Conservation (phyloP, 2,797 vertebrate genomes). For the Furcifer pardalis region DNA sequence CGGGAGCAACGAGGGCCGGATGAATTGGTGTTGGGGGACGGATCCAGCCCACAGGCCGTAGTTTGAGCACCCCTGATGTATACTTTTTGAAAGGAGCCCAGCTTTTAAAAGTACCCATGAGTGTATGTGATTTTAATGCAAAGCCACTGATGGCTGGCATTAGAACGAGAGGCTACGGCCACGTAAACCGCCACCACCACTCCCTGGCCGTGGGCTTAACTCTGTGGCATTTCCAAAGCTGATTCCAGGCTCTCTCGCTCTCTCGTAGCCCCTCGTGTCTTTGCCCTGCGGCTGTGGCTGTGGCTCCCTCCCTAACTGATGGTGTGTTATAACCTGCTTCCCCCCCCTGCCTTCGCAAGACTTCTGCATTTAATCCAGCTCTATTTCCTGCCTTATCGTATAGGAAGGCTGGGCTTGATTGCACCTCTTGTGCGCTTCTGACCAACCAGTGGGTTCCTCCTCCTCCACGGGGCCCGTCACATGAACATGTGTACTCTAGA, state of each 20-base stretch:
- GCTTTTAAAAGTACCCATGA: slow-evolving; percentile 88
- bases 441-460: slow-evolving; percentile 53
- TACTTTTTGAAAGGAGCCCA: slow-evolving; percentile 92
- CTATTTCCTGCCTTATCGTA: slow-evolving; percentile 66
- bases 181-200: no score
- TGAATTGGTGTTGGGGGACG: no score
- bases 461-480: slow-evolving; percentile 49
- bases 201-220: slow-evolving; percentile 52
- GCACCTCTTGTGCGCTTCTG: slow-evolving; percentile 72
- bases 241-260: slow-evolving; percentile 68
- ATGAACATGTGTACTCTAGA: slow-evolving; percentile 57
- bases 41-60: no score
- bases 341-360: no score
- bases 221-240: slow-evolving; percentile 50
- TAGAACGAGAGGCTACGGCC: slow-evolving; percentile 76
- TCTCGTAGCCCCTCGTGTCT: slow-evolving; percentile 59
- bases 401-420: slow-evolving; percentile 67
- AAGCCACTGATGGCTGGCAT: slow-evolving; percentile 88
- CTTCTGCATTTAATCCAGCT: slow-evolving; percentile 67
- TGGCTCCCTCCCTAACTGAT: no score
- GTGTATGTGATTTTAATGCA: slow-evolving; percentile 97
- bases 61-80: no score
- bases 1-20: no score
- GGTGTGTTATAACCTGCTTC: no score
- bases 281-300: no score